Evolutionary conservation across 2,888 invertebrate species (phyloP).

Genomic region (Agrotis exclamationis): DNA sequence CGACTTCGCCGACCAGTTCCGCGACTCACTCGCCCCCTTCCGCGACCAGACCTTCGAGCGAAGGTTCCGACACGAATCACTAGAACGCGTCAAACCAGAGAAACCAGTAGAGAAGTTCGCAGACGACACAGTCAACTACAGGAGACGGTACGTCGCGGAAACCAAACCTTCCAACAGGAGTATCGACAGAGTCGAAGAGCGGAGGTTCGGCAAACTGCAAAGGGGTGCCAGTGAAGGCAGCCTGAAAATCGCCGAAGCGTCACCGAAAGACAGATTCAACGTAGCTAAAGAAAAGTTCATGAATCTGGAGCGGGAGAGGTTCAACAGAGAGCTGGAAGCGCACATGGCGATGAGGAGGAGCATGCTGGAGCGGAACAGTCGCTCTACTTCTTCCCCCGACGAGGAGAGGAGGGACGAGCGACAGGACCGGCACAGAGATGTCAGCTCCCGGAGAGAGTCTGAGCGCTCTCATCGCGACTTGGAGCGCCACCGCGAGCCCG

Average conservation of each 20-base stretch:
- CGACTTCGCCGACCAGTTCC: constrained; percentile 72
- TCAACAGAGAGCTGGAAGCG: constrained; percentile 90
- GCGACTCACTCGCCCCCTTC: constrained; percentile 85
- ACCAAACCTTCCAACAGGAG: constrained; percentile 87
- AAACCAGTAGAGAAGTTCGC: constrained; percentile 80
- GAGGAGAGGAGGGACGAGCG: constrained; percentile 89
- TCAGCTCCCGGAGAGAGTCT: constrained; percentile 85
- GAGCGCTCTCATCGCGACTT: constrained; percentile 86
- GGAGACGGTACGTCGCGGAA: constrained; percentile 89
- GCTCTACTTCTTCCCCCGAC: constrained; percentile 90
- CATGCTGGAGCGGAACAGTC: constrained; percentile 89
- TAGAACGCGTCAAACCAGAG: constrained; percentile 81
- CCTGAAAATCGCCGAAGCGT: constrained; percentile 84
- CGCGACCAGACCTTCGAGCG: constrained; percentile 85
- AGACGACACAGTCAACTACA: constrained; percentile 82
- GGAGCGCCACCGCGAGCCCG: constrained; percentile 81
- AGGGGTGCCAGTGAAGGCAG: constrained; percentile 88
- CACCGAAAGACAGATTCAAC: constrained; percentile 95
- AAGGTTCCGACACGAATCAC: constrained; percentile 86
- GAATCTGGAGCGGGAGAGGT: constrained; percentile 94
- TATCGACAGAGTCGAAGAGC: constrained; percentile 87
- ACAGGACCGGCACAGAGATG: constrained; percentile 84
- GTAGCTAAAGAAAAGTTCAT: constrained; percentile 97
- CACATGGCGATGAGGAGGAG: constrained; percentile 89
- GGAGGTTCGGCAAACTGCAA: constrained; percentile 85